Percentiles rank a stretch among this genome's conserved stretches.
These are phyloP conservation scores for Dioctria linearis DNA, from an alignment of 2,888 invertebrate species.

Conservation along the genomic window DNA sequence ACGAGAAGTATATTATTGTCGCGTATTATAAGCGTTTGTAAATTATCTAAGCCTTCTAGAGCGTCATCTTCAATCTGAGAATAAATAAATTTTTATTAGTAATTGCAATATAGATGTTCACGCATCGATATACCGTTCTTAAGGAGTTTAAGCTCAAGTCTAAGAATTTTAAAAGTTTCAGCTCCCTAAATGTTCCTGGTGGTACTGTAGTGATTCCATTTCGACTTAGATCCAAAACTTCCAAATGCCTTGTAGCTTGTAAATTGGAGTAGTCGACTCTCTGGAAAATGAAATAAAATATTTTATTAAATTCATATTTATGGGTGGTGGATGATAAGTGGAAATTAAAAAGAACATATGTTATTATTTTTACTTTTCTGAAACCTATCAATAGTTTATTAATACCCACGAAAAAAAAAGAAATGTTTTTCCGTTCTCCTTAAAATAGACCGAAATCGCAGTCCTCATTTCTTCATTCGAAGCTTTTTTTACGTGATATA, in stretches of 20 bases:
- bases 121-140: conserved; percentile 78
- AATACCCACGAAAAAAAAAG: too few species aligned
- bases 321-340: too few species aligned
- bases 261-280: conserved; percentile 84
- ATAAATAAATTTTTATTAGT: conserved; percentile 60
- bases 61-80: conserved; percentile 90
- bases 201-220: conserved; percentile 88
- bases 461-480: too few species aligned
- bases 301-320: too few species aligned
- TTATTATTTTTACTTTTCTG: too few species aligned
- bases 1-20: conserved; percentile 91
- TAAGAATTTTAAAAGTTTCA: conserved; percentile 80
- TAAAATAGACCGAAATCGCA: too few species aligned
- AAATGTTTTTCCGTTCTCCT: too few species aligned
- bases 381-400: too few species aligned
- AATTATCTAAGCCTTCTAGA: conserved; percentile 84
- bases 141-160: conserved; percentile 90
- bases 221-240: conserved; percentile 81
- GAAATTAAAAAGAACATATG: too few species aligned
- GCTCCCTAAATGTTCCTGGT: conserved; percentile 85
- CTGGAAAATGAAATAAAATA: conserved; percentile 71
- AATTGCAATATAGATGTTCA: background rate
- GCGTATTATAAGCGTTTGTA: conserved; percentile 83
- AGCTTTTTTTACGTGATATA: too few species aligned
- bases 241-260: conserved; percentile 72